Evolutionary conservation across 2,797 vertebrate species (phyloP).

Genomic region (Lateolabrax maculatus): DNA sequence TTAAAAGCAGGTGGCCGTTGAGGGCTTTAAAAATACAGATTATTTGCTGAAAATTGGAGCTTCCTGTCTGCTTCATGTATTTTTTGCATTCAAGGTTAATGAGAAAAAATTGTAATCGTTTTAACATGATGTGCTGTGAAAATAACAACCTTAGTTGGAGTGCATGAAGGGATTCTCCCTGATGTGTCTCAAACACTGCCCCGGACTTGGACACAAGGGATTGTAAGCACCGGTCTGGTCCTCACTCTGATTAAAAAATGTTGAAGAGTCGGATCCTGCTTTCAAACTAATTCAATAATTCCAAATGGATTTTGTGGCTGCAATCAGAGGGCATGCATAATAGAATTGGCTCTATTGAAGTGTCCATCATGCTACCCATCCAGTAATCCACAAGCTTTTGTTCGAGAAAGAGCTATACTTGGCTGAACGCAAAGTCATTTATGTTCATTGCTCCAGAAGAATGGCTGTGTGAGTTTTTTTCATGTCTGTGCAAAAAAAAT

Average conservation of each 20-base stretch:
- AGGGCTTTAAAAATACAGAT: constrained; percentile 36
- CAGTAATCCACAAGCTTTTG: constrained; percentile 65
- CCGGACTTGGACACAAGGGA: constrained; percentile 31
- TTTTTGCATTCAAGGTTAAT: constrained; percentile 45
- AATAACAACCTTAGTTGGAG: constrained; percentile 33
- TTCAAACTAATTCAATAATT: constrained; percentile 78
- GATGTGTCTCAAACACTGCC: constrained; percentile 38
- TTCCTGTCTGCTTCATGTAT: constrained; percentile 22
- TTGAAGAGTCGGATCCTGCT: constrained; percentile 65
- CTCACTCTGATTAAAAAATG: constrained; percentile 66
- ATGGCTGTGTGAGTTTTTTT: constrained; percentile 22
- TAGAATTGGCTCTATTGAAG: constrained; percentile 70
- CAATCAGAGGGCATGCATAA: constrained; percentile 72
- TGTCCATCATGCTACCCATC: constrained; percentile 65
- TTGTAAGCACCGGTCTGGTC: constrained; percentile 31
- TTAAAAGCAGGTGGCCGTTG: constrained; percentile 27
- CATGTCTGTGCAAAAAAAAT: constrained; percentile 15
- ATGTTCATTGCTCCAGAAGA: constrained; percentile 36
- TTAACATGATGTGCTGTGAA: constrained; percentile 32
- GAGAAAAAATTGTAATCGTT: constrained; percentile 18
- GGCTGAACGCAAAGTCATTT: constrained; percentile 56
- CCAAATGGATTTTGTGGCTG: constrained; percentile 77
- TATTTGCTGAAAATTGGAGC: constrained; percentile 24
- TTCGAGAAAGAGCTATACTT: constrained; percentile 54
- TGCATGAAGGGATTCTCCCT: constrained; percentile 30